phyloP scores from a whole-genome alignment of 2,113 vertebrate genomes.

The Chionis minor region DNA sequence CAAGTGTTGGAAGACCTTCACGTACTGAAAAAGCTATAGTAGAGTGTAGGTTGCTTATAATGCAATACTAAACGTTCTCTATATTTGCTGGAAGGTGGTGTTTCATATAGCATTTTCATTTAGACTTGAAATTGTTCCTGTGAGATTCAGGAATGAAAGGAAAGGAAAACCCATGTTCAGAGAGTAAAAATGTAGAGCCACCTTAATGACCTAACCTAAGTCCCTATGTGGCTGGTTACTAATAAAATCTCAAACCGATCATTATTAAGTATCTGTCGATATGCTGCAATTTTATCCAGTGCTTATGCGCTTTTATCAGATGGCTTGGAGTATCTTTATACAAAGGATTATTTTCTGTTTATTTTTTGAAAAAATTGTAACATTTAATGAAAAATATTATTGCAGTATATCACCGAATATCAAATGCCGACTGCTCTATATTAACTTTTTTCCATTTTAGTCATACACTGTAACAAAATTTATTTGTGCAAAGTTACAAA shows the following conservation, averaged over 20 bases:
- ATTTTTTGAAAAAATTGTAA: neutral
- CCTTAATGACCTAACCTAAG: neutral
- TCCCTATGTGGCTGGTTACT: neutral
- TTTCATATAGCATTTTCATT: constrained; percentile 38
- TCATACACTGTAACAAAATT: neutral
- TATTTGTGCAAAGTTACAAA: constrained; percentile 54
- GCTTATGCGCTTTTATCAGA: neutral
- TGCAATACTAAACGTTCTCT: neutral
- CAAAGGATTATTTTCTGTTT: neutral
- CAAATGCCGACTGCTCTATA: neutral
- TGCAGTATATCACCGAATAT: neutral
- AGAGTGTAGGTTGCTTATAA: neutral
- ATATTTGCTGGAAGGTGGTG: neutral
- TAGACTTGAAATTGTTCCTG: constrained; percentile 25
- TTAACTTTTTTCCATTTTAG: constrained; percentile 35
- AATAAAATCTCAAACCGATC: constrained; percentile 12
- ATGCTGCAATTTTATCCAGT: neutral
- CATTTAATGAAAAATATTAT: constrained; percentile 9
- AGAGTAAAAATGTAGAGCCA: neutral
- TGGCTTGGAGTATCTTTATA: neutral
- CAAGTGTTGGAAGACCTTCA: neutral
- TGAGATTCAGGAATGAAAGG: constrained; percentile 16
- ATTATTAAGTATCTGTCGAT: neutral
- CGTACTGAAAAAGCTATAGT: neutral
- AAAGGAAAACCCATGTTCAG: neutral